These are phyloP conservation scores for Sparidentex hasta DNA, from an alignment of 2,797 vertebrate species.

Conservation along the genomic window DNA sequence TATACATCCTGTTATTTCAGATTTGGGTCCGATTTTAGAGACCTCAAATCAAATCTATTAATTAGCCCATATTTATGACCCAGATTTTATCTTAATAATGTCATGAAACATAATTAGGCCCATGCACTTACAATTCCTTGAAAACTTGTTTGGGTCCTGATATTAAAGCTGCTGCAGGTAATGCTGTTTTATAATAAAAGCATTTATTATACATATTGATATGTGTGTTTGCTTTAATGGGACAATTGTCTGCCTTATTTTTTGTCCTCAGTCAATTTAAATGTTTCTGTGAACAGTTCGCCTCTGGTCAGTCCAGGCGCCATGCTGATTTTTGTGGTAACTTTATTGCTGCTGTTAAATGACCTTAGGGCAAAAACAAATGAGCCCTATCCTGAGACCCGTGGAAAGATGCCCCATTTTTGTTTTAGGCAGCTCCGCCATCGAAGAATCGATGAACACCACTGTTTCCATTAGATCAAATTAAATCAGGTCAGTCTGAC, in stretches of 20 bases:
- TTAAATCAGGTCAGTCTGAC: slow-evolving; percentile 58
- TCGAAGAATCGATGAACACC: slow-evolving; percentile 22
- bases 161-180: slow-evolving; percentile 1
- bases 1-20: slow-evolving; percentile 20
- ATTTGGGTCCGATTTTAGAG: slow-evolving; percentile 37
- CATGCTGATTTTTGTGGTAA: slow-evolving; percentile 13
- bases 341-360: slow-evolving; percentile 27
- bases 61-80: slow-evolving; percentile 62
- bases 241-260: slow-evolving; percentile 23
- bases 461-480: slow-evolving; percentile 43
- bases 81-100: slow-evolving; percentile 64
- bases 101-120: slow-evolving; percentile 43
- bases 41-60: slow-evolving; percentile 63
- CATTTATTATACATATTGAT: not conserved
- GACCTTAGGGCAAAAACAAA: slow-evolving; percentile 34
- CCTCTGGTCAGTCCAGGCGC: slow-evolving; percentile 11
- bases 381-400: not conserved
- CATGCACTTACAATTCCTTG: slow-evolving; percentile 7
- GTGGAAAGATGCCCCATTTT: slow-evolving; percentile 21
- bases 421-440: slow-evolving; percentile 20
- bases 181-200: slow-evolving; percentile 1
- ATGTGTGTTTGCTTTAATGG: slow-evolving; percentile 9
- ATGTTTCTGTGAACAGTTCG: not conserved
- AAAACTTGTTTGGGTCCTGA: slow-evolving; percentile 4
- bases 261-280: slow-evolving; percentile 32